Conservation (phyloP, 1,140 invertebrate species). For the Macrostomum lignano region DNA sequence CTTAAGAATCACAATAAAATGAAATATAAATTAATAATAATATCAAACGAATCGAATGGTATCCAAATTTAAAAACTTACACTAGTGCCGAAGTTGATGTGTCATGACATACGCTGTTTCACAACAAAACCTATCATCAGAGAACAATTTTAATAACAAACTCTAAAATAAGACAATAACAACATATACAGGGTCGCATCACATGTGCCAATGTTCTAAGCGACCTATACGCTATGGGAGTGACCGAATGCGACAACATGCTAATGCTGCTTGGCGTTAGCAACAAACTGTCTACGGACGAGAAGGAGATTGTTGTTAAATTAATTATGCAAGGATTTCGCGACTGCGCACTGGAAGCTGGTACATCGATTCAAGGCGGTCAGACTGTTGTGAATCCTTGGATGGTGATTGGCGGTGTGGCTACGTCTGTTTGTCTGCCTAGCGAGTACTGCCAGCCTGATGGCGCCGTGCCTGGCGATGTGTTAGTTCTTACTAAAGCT, state of each 20-base stretch:
- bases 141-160: no score
- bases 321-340: slow-evolving; percentile 77
- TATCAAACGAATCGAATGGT: no score
- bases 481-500: slow-evolving; percentile 77
- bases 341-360: slow-evolving; percentile 67
- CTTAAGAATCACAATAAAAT: no score
- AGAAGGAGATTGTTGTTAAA: slow-evolving; percentile 70
- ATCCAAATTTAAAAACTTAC: no score
- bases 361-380: slow-evolving; percentile 68
- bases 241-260: slow-evolving; percentile 95
- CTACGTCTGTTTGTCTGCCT: slow-evolving; percentile 64
- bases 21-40: no score
- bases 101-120: no score
- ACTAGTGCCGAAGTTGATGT: no score
- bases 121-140: no score
- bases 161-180: no score
- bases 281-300: slow-evolving; percentile 46
- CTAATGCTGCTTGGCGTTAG: slow-evolving; percentile 59
- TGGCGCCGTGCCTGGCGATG: slow-evolving; percentile 78
- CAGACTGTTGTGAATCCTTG: slow-evolving; percentile 91
- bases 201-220: slow-evolving; percentile 92
- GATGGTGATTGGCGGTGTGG: slow-evolving; percentile 85
- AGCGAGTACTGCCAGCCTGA: slow-evolving; percentile 51
- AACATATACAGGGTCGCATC: slow-evolving; percentile 75
- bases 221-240: slow-evolving; percentile 92